phyloP scores from a whole-genome alignment of 2,113 vertebrate species.

The Neodontobutis hainanensis region DNA sequence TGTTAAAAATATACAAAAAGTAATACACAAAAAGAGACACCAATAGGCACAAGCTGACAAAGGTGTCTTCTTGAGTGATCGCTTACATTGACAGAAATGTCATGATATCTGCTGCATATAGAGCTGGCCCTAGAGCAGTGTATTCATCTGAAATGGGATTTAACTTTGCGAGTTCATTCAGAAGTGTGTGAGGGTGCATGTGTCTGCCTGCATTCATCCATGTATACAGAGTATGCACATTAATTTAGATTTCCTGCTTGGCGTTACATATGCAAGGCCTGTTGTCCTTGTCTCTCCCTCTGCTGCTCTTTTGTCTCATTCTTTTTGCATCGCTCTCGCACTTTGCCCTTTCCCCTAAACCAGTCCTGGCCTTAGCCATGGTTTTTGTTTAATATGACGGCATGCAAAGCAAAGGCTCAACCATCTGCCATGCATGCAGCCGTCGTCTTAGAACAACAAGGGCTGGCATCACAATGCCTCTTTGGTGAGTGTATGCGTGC shows the following conservation, averaged over 20 bases:
- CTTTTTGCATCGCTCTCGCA: constrained; percentile 37
- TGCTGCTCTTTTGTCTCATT: constrained; percentile 62
- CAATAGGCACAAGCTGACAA: no score
- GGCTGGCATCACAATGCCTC: constrained; percentile 73
- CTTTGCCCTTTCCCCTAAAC: constrained; percentile 72
- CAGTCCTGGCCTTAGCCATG: constrained; percentile 62
- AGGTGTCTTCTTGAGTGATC: no score
- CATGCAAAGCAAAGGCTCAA: constrained; percentile 71
- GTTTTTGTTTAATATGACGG: constrained; percentile 72
- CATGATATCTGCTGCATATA: neutral
- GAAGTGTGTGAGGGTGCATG: constrained; percentile 7
- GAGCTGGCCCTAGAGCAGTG: neutral
- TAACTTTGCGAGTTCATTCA: constrained; percentile 12
- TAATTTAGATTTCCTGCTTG: constrained; percentile 35
- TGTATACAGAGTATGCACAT: constrained; percentile 11
- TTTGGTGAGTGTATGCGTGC: constrained; percentile 46
- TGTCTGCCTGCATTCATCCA: neutral
- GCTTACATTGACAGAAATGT: neutral
- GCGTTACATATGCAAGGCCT: constrained; percentile 28
- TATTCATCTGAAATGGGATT: constrained; percentile 7
- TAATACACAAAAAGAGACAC: no score
- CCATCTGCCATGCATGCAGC: constrained; percentile 76
- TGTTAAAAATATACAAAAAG: no score
- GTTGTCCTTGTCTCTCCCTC: constrained; percentile 41
- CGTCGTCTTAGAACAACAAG: constrained; percentile 67